phyloP scores from a whole-genome alignment of 2,113 vertebrate species.

The Cariama cristata region DNA sequence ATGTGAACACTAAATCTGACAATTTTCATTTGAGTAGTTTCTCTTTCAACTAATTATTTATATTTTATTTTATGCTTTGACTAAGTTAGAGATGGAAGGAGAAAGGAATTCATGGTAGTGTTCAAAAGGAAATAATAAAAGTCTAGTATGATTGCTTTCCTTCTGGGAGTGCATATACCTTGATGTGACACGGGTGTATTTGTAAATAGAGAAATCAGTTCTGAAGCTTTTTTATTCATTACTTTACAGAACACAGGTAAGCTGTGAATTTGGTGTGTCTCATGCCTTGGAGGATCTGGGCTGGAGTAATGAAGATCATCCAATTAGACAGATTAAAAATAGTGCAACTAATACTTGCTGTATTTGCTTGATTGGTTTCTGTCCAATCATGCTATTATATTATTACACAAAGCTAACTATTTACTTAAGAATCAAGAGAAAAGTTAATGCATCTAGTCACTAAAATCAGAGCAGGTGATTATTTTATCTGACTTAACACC shows the following conservation, averaged over 20 bases:
- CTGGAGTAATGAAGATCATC: background rate
- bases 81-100: background rate
- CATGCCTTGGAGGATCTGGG: background rate
- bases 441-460: background rate
- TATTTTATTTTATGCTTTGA: background rate
- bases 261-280: background rate
- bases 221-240: background rate
- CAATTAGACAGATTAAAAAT: background rate
- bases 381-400: background rate
- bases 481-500: background rate
- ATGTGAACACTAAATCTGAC: background rate
- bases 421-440: background rate
- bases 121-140: background rate
- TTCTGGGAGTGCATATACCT: background rate
- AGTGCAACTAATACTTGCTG: background rate
- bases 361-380: background rate
- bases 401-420: background rate
- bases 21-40: background rate
- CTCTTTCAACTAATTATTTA: background rate
- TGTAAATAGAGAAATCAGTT: background rate
- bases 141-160: background rate
- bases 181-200: background rate
- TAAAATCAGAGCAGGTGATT: background rate
- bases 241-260: background rate
- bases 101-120: background rate